phyloP scores from a whole-genome alignment of 2,888 invertebrate genomes.

The Isotomurus palustris region DNA sequence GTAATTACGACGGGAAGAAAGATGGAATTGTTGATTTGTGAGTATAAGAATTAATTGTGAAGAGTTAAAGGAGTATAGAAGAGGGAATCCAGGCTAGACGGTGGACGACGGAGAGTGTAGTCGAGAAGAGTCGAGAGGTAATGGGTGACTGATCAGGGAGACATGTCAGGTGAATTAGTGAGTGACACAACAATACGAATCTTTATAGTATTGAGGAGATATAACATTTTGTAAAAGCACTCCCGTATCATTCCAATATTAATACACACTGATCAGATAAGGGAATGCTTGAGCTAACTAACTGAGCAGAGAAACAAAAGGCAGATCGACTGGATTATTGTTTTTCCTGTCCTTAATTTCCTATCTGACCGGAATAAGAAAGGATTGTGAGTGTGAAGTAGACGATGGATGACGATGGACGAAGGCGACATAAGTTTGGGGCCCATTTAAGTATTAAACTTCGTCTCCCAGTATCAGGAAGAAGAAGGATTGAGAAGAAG shows the following conservation, averaged over 20 bases:
- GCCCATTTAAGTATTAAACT: too few relatives aligned
- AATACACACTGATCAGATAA: too few relatives aligned
- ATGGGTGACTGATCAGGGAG: too few relatives aligned
- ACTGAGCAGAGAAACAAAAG: background rate
- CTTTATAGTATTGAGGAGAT: constrained; percentile 1
- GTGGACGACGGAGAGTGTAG: too few relatives aligned
- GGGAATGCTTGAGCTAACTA: background rate
- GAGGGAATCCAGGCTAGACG: too few relatives aligned
- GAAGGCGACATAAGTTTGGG: background rate
- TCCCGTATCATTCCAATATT: too few relatives aligned
- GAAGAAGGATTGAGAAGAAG: background rate
- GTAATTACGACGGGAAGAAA: background rate
- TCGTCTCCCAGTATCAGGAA: too few relatives aligned
- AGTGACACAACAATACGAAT: background rate
- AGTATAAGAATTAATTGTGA: too few relatives aligned
- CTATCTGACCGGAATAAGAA: constrained; percentile 3
- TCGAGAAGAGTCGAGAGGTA: too few relatives aligned
- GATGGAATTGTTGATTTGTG: background rate
- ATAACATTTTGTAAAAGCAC: too few relatives aligned
- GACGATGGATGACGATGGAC: constrained; percentile 32
- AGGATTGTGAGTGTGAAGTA: constrained; percentile 35
- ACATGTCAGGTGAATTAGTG: too few relatives aligned
- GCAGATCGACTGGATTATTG: background rate
- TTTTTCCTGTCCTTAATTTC: background rate
- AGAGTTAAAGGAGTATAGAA: too few relatives aligned